Evolutionary conservation across 2,888 invertebrate species (phyloP), one percentile per base, ranked within the genome.

Genomic region (Xylophagus ater): DNA sequence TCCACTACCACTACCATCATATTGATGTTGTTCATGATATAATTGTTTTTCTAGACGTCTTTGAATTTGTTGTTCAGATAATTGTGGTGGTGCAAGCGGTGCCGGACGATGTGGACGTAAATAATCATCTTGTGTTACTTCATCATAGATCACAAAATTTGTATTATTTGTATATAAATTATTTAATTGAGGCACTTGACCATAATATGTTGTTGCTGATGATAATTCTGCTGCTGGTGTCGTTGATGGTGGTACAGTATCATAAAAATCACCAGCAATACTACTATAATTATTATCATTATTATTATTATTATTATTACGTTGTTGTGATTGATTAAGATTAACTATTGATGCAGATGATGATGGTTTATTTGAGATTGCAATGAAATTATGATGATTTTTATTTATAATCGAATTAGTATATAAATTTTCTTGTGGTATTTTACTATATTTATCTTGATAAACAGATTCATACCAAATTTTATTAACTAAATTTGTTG

Each of bases 81-180:
- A 46, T 8, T 59, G 58, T 3, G 63, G 59, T 4, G 75, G 76
- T 20, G 71, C 69, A 17, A 73, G 66, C 0, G 76, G 76, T 0
- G 76, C 76, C 4, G 75, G 76, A 1, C 76, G 63, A 52, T 73
- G 74, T 3, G 76, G 76, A 1, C 74, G 58, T n/a, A 65, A 48
- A 40, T 60, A 59, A 30, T 65, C 65, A 25, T 65, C 65, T 14
- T 51, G 35, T 1, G 64, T 52, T 1, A 65, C 65, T 46, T 65
- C 65, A 43, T 65, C 65, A 44, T 65, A 65, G 46, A 64, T 55
- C 31, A 53, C 57, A 43, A 53, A 43, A 41, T 8, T 8, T 34
- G 28, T 28, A 17, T 15, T 41, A 25, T 34, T 41, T n/a, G 41
- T 31, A 20, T 44, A 41, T 21, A 39, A 24, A 19, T 42, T 34